Evolutionary conservation across 2,113 vertebrate genomes (phyloP), one percentile per base, ranked within the genome.

Genomic region (Vidua macroura): DNA sequence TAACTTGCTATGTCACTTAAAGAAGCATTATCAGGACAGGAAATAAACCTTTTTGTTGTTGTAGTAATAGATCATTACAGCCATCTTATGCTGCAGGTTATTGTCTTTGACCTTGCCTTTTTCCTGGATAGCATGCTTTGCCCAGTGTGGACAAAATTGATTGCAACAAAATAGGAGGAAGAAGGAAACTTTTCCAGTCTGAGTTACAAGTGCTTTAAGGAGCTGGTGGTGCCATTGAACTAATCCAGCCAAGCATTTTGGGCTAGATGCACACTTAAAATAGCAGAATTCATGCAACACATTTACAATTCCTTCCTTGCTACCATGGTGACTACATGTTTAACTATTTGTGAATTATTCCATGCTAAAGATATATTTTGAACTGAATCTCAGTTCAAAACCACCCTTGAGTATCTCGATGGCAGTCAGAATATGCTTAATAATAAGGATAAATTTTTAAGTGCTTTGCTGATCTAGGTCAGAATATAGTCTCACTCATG

Each of bases 51-150:
- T 27, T 56, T 21, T 43, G 35, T 18, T 75, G 11, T 74, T 60
- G 11, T 46, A 74, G 51, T 28, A 67, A 63, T 28, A 70, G 56
- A 86, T 52, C 17, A 64, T 86, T 75, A 75, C 5, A 21, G 7
- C 2, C 3, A 1, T 58, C 13, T 80, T 63, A 31, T n/a, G 27
- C 10, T 30, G 68, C 70, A 58, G 30, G 35, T 79, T 70, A 84
- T 92, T 79, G 41, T 86, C 77, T 93, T 72, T 83, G 83, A 75
- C 91, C 44, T 89, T 85, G 31, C 25, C 33, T 87, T 85, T 82
- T 95, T 91, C 62, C 62, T 82, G 53, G 48, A 37, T 52, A 49
- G 12, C 10, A 56, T 67, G 9, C 18, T 79, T 86, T 81, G 6
- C 58, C 49, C 59, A 56, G 4, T 69, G 58, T 62, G 51, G 31